Evolutionary conservation across 1,140 invertebrate genomes (phyloP), one percentile per base, ranked within the genome.

Genomic region (Drosophila nasuta): DNA sequence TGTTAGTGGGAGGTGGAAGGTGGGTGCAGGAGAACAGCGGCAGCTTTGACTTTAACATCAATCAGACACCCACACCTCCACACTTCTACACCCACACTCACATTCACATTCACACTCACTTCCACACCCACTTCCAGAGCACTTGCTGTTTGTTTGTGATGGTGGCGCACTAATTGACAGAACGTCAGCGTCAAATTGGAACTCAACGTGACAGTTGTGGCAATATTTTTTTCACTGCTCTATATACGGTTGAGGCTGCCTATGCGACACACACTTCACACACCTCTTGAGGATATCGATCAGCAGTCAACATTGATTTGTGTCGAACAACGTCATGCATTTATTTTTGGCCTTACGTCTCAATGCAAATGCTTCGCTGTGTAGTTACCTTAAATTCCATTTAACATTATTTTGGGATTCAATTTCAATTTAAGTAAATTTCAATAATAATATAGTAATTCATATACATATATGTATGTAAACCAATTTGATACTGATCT

Each of bases 111-210:
- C n/a, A 30, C 11, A 3, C 35, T 62, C 7, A 48, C 58, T 38
- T 13, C n/a, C 35, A 30, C n/a, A 3, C 35, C 66, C 15, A 48
- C 58, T 45, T 59, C 48, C 41, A 28, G 64, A 35, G 48, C 48
- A 13, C 68, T 69, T 33, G 28, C 10, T 5, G 51, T 13, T 25
- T 35, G 51, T 5, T 13, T 20, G 49, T 52, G 46, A n/a, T 46
- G 45, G 49, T 57, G 58, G 17, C 67, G 49, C 56, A 72, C 80
- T 87, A 87, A 87, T 87, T 87, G 82, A 87, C 82, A 88, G 70
- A 87, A 75, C 66, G 82, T 87, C 77, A 69, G 77, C 63, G 78
- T 86, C 80, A 82, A 87, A 88, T 88, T 87, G 79, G 71, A 64
- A 51, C 52, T 60, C 62, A 72, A 76, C 35, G 67, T 66, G 73